Conservation (phyloP, 2,113 vertebrate genomes). For the Notothenia coriiceps region DNA sequence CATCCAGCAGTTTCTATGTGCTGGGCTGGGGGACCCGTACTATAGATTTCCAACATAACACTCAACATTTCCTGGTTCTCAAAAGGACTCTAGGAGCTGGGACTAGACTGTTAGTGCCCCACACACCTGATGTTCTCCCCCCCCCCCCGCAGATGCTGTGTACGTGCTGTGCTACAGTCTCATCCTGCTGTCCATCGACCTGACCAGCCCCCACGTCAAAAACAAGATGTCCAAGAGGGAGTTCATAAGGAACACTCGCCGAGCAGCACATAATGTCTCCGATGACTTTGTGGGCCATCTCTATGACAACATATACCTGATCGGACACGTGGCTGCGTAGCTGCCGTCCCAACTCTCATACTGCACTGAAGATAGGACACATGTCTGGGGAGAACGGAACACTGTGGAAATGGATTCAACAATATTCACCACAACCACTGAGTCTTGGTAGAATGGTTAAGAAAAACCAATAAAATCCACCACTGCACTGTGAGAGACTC, state of each 20-base stretch:
- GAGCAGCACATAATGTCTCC: conserved; percentile 96
- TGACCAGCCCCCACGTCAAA: conserved; percentile 98
- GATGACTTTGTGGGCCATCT: conserved; percentile 99
- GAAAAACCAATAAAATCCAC: conserved; percentile 8
- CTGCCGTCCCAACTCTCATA: conserved; percentile 42
- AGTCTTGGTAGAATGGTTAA: neutral
- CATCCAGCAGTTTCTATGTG: too few relatives aligned
- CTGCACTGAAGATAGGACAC: conserved; percentile 55
- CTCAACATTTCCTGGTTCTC: too few relatives aligned
- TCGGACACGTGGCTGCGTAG: conserved; percentile 97
- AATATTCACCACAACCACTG: conserved; percentile 6
- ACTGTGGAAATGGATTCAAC: conserved; percentile 20
- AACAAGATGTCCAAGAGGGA: conserved; percentile 99
- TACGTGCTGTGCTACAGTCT: conserved; percentile 99
- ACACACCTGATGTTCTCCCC: neutral
- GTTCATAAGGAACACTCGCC: conserved; percentile 97
- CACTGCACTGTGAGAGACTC: conserved; percentile 50
- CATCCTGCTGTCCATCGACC: conserved; percentile 98
- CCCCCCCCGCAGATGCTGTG: conserved; percentile 89
- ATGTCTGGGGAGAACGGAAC: conserved; percentile 12
- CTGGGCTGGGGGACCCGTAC: too few relatives aligned
- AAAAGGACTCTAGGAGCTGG: too few relatives aligned
- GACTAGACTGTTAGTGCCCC: neutral
- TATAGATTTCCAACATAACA: too few relatives aligned
- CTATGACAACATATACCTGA: conserved; percentile 99